A percentile compares a stretch with the other conserved stretches of the same genome.
These are phyloP conservation scores for Solea senegalensis DNA, from an alignment of 2,113 vertebrate species.

Conservation along the genomic window DNA sequence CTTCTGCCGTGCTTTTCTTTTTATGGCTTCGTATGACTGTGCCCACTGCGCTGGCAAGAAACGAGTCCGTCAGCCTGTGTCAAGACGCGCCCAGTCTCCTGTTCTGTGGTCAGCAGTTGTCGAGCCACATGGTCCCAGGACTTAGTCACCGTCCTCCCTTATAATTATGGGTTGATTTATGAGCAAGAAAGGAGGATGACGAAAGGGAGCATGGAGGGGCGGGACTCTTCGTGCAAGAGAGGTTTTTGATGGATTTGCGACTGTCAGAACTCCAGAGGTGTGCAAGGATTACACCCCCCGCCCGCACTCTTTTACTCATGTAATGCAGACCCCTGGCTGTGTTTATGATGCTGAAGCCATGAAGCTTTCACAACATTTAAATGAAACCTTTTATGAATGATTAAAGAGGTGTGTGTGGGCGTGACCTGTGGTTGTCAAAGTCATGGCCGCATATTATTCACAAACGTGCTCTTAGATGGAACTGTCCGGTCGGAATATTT, in stretches of 20 bases:
- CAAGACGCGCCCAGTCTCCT: conserved; percentile 39
- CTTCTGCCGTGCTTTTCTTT: background rate
- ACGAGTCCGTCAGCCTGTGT: conserved; percentile 10
- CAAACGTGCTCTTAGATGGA: conserved; percentile 23
- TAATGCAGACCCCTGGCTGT: conserved; percentile 41
- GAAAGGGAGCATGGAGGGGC: background rate
- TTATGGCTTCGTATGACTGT: background rate
- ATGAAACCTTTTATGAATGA: conserved; percentile 44
- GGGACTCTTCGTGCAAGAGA: conserved; percentile 14
- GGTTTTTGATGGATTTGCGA: conserved; percentile 56
- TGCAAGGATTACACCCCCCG: conserved; percentile 28
- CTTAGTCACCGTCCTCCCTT: conserved; percentile 44
- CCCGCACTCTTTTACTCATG: conserved; percentile 41
- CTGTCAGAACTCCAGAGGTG: conserved; percentile 41
- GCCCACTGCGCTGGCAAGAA: background rate
- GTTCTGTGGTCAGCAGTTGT: conserved; percentile 61
- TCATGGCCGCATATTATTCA: conserved; percentile 4
- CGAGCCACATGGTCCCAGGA: conserved; percentile 51
- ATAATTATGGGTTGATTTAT: conserved; percentile 66
- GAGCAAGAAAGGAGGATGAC: conserved; percentile 6
- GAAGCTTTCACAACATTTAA: conserved; percentile 42
- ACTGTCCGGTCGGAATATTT: conserved; percentile 30
- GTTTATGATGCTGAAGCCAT: conserved; percentile 19
- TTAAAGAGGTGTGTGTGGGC: conserved; percentile 28
- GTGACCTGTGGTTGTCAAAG: conserved; percentile 4